phyloP scores from a whole-genome alignment of 1,140 invertebrate genomes.

The Caenorhabditis brenneri region DNA sequence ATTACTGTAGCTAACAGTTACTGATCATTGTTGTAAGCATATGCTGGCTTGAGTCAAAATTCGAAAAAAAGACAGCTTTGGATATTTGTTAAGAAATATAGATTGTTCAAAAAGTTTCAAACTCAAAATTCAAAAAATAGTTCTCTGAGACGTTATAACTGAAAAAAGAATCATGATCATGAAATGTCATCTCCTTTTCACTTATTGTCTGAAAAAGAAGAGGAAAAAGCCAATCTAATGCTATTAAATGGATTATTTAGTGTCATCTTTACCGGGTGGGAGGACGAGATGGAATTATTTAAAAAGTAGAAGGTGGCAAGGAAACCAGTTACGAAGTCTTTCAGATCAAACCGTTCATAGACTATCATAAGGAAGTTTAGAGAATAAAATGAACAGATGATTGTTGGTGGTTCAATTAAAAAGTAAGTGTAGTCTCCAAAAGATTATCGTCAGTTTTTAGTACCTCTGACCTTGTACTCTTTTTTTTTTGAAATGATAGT shows the following conservation, averaged over 20 bases:
- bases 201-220: constrained; percentile 18
- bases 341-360: not conserved
- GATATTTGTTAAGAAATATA: too few species aligned
- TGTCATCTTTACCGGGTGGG: not conserved
- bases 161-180: too few species aligned
- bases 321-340: not conserved
- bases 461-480: not conserved
- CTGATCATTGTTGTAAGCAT: too few species aligned
- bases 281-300: not conserved
- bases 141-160: too few species aligned
- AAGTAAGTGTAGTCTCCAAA: not conserved
- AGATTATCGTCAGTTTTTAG: not conserved
- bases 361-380: not conserved
- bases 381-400: not conserved
- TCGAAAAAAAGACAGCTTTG: too few species aligned
- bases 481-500: not conserved
- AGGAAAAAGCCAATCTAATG: not conserved
- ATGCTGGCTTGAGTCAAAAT: too few species aligned
- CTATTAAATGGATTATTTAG: constrained; percentile 20
- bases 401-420: too few species aligned
- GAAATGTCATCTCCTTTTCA: not conserved
- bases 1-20: too few species aligned
- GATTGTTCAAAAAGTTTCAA: too few species aligned
- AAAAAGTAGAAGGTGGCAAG: not conserved
- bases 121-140: too few species aligned